Base-by-base conservation (phyloP, 1,140 invertebrate species). In the Physella acuta region DNA sequence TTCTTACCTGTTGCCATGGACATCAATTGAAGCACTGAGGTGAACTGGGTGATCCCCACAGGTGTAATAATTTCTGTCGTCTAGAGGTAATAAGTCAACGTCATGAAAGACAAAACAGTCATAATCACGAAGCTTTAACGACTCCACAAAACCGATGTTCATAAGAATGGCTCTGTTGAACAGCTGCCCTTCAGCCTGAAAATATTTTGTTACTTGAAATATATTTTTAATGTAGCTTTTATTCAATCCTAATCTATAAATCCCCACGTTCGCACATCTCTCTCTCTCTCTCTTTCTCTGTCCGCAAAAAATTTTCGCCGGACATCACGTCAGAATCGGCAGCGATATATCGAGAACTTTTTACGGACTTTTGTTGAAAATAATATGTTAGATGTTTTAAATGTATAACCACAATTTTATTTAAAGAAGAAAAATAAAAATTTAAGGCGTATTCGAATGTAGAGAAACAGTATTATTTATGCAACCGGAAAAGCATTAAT, bases 61-160 rank as follows among this genome's bases (percentile, higher is more conserved):
- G 28, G 49, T 39, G 85, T 98, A 97, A 20, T 96, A 83, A 86
- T 96, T 97, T 71, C 92, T 85, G 78, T 95, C 92, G 86, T 97
- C 92, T 79, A 96, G 91, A 8, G 94, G 94, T 77, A 97, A 85
- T 55, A 97, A 88, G 85, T 97, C 94, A 33, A 98, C 93, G 84
- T 97, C 95, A 85, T 97, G 94, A 85, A 97, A 97, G 72, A 97
- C 90, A 85, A 95, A 95, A 85, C 94, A 97, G 77, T 94, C 90
- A 86, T 91, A 83, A 49, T 89, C 86, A 52, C 89, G 88, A 55
- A 90, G 85, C 81, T 92, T 93, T 68, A 90, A 82, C 3, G 93
- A 91, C 85, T 97, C 94, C 36, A 90, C 88, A 85, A 91, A 97
- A 11, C 95, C 95, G 31, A 97, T 90, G 85, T 98, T 98, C 90